Conservation (phyloP, 1,140 invertebrate species). For the Drosophila suzukii region DNA sequence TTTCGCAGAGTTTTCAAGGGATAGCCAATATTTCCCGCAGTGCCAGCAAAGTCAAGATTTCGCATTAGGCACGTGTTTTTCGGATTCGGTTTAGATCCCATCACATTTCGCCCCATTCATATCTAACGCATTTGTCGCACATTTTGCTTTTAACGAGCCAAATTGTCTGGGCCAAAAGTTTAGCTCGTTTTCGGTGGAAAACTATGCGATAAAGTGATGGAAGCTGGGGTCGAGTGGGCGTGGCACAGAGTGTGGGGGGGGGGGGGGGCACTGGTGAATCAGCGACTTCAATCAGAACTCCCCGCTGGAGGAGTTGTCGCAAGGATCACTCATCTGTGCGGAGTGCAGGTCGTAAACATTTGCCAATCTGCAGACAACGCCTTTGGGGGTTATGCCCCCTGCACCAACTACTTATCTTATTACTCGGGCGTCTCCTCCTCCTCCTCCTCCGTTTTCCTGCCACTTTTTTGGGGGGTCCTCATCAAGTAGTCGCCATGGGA, state of each 20-base stretch:
- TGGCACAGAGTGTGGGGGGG: too few species aligned
- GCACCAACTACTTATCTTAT: slow-evolving; percentile 44
- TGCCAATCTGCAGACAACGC: slow-evolving; percentile 22
- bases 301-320: background rate
- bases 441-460: background rate
- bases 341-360: slow-evolving; percentile 31
- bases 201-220: background rate
- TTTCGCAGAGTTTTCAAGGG: too few species aligned
- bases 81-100: background rate
- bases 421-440: slow-evolving; percentile 18
- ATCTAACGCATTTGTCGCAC: slow-evolving; percentile 39
- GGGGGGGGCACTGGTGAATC: background rate
- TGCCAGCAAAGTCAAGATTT: slow-evolving; percentile 2
- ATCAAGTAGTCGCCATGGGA: slow-evolving; percentile 49
- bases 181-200: slow-evolving; percentile 1
- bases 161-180: slow-evolving; percentile 52
- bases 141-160: slow-evolving; percentile 54
- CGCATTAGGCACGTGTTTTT: slow-evolving; percentile 49
- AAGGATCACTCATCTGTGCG: slow-evolving; percentile 8
- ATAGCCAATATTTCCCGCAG: background rate
- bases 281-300: slow-evolving; percentile 21
- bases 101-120: slow-evolving; percentile 16
- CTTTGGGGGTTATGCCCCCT: background rate
- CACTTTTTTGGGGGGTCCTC: slow-evolving; percentile 5
- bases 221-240: background rate